A percentile compares a stretch with the other conserved stretches of the same genome.
Conservation (phyloP, 2,888 invertebrate genomes). For the Drosophila ustulata region DNA sequence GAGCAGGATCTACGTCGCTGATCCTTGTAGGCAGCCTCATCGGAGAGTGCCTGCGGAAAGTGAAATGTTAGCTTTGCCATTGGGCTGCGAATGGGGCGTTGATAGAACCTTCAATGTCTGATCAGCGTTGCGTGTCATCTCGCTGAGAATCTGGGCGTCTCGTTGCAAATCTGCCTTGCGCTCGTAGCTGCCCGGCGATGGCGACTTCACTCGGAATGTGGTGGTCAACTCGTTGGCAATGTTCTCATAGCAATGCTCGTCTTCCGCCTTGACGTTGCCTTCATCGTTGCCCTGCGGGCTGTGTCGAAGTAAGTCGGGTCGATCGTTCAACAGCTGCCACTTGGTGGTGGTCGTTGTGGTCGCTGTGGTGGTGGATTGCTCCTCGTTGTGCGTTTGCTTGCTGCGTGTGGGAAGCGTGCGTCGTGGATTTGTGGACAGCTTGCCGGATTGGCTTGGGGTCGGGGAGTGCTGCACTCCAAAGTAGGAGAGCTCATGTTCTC, state of each 20-base stretch:
- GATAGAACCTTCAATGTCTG: constrained; percentile 85
- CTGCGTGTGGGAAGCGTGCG: constrained; percentile 71
- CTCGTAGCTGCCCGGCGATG: constrained; percentile 70
- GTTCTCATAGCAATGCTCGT: constrained; percentile 83
- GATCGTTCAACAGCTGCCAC: constrained; percentile 83
- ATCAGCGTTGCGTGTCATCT: constrained; percentile 87
- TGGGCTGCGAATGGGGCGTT: neutral
- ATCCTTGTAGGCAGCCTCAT: constrained; percentile 85
- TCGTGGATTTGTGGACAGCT: constrained; percentile 51
- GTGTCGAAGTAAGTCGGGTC: constrained; percentile 84
- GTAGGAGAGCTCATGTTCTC: constrained; percentile 87
- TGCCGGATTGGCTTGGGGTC: constrained; percentile 36
- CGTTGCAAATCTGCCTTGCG: constrained; percentile 82
- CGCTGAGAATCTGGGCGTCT: constrained; percentile 86
- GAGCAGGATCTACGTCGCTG: constrained; percentile 82
- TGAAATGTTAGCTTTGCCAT: neutral
- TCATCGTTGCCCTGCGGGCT: constrained; percentile 78
- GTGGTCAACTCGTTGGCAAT: constrained; percentile 80
- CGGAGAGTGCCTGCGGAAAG: constrained; percentile 85
- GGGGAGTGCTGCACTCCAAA: constrained; percentile 85
- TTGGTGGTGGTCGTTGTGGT: constrained; percentile 68
- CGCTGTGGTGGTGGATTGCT: constrained; percentile 31
- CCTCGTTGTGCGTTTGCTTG: constrained; percentile 48
- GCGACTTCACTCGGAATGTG: constrained; percentile 76
- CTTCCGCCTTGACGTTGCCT: constrained; percentile 23